phyloP scores from a whole-genome alignment of 2,888 invertebrate genomes.

The Pogonocherus hispidulus region DNA sequence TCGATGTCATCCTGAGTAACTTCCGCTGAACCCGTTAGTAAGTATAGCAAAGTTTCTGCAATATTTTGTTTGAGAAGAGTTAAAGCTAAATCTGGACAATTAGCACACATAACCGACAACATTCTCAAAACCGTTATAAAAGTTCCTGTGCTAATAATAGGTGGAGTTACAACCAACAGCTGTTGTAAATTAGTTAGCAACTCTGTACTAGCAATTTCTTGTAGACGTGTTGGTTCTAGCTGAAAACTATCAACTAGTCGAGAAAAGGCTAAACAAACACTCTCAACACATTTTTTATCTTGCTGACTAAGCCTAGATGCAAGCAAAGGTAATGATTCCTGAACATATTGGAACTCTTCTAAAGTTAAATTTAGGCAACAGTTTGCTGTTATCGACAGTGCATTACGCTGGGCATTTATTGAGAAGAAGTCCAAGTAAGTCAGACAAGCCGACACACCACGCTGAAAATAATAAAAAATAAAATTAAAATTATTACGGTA shows the following conservation, averaged over 20 bases:
- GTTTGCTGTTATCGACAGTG: conserved; percentile 96
- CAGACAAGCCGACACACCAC: conserved; percentile 95
- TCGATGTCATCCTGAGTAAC: conserved; percentile 78
- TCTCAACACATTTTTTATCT: conserved; percentile 98
- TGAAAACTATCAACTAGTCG: conserved; percentile 97
- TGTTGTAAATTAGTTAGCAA: conserved; percentile 94
- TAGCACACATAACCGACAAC: conserved; percentile 95
- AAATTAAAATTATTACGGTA: too few relatives aligned
- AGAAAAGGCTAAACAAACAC: conserved; percentile 96
- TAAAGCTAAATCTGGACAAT: conserved; percentile 94
- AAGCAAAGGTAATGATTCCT: conserved; percentile 88
- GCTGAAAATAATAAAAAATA: conserved; percentile 71
- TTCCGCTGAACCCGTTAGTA: conserved; percentile 89
- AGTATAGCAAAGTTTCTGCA: conserved; percentile 93
- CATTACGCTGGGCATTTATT: conserved; percentile 96
- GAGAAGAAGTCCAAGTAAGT: conserved; percentile 99
- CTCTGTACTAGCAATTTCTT: conserved; percentile 92
- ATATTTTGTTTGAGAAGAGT: conserved; percentile 94
- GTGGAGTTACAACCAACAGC: conserved; percentile 92
- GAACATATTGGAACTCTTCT: conserved; percentile 95
- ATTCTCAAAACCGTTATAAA: conserved; percentile 97
- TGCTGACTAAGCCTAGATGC: conserved; percentile 86
- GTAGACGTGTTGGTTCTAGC: conserved; percentile 88
- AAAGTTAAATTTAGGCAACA: conserved; percentile 95
- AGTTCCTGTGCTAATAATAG: conserved; percentile 94